Evolutionary conservation across 1,140 invertebrate genomes (phyloP).

Genomic region (Chionoecetes opilio): DNA sequence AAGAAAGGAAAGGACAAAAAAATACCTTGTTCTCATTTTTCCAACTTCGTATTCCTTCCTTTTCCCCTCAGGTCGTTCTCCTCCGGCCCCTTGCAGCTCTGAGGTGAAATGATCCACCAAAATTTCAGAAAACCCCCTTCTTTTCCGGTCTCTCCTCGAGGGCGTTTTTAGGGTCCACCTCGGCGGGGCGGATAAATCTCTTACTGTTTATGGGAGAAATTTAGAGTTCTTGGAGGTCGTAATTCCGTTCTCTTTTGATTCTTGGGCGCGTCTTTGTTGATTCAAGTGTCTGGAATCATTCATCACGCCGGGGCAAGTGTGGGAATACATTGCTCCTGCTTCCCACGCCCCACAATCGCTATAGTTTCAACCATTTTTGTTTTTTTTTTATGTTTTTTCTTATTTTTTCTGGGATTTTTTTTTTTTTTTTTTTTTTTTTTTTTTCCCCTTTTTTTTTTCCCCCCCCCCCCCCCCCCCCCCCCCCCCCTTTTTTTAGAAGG

Average conservation of each 20-base stretch:
- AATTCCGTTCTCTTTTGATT: not conserved
- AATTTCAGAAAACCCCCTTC: too few relatives aligned
- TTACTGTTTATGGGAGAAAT: conserved; percentile 5
- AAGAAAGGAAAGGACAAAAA: too few relatives aligned
- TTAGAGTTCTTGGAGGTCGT: conserved; percentile 18
- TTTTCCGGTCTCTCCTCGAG: not conserved
- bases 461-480: too few relatives aligned
- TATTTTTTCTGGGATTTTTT: not conserved
- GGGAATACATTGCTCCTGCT: not conserved
- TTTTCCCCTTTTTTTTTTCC: not conserved
- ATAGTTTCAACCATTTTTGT: too few relatives aligned
- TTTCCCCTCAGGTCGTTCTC: too few relatives aligned
- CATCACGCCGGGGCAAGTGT: not conserved
- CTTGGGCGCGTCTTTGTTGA: not conserved
- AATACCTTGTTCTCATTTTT: not conserved
- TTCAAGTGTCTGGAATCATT: not conserved
- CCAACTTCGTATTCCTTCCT: not conserved
- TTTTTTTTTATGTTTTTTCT: too few relatives aligned
- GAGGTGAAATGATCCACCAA: too few relatives aligned
- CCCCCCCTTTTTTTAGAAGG: too few relatives aligned
- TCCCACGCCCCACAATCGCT: not conserved
- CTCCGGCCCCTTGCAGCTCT: too few relatives aligned
- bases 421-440: not conserved
- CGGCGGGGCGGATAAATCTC: conserved; percentile 9
- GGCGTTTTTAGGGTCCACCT: not conserved